Evolutionary conservation across 2,113 vertebrate genomes (phyloP), one percentile per base, ranked within the genome.

Genomic region (Phoenicopterus ruber): DNA sequence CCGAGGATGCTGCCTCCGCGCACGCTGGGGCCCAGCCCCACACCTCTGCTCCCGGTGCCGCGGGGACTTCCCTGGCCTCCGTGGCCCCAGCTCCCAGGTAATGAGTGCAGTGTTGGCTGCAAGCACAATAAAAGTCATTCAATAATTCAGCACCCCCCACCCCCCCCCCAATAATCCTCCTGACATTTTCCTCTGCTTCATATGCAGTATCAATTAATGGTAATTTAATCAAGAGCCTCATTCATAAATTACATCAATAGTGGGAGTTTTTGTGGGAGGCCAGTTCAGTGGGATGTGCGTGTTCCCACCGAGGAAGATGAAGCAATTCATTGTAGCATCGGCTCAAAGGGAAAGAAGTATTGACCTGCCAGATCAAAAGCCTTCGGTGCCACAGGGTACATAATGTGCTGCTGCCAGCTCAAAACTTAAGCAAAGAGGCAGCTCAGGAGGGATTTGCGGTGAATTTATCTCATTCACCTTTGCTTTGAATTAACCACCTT

Each of bases 11-110:
- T 58, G 58, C 6, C 47, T 19, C 73, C 18, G 62, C 61, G 16
- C 8, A 0, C 9, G 32, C 6, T 3, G 24, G 9, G 24, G 38
- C 13, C 25, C 44, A 50, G 32, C 42, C 62, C 62, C 58, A 10
- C 1, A 1, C 11, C 21, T 42, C 71, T 20, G 19, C 34, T 38
- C 19, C 28, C 11, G 6, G 50, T 32, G 63, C 50, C 82, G 11
- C 1, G 1, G 58, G 26, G 50, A 58, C 52, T 14, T 28, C 26
- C 47, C 71, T 11, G 17, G 11, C 40, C 32, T 16, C 3, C 0
- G 17, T 11, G 11, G 47, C 36, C 70, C 24, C 57, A 11, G 36
- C 47, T 50, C 46, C 42, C 14, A 7, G 3, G 5, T 14, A 9
- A 21, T 1, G 47, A 67, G 29, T 6, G 3, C 78, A 9, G 17